A percentile compares a stretch with the other conserved stretches of the same genome.
Conservation (phyloP, 2,797 vertebrate genomes). For the Rhinogobio ventralis region DNA sequence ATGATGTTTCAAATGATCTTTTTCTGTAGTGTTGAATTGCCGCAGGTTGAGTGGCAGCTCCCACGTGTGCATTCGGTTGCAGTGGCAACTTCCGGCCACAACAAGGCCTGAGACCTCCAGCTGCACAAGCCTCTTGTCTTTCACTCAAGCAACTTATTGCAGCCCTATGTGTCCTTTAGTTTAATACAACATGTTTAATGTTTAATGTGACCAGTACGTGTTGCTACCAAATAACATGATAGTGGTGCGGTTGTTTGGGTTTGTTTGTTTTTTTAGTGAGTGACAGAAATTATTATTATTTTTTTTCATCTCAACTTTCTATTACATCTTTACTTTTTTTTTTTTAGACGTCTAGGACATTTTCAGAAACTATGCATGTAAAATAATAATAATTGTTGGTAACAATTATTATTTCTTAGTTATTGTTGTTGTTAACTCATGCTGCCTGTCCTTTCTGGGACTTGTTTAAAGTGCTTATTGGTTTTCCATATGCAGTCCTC, state of each 20-base stretch:
- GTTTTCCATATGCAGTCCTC: constrained; percentile 33
- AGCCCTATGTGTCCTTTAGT: background rate
- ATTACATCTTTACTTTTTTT: too few species aligned
- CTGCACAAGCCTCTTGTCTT: background rate
- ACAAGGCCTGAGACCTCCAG: background rate
- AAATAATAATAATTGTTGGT: background rate
- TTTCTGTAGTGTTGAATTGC: background rate
- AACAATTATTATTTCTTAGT: background rate
- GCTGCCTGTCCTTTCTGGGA: too few species aligned
- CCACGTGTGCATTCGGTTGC: background rate
- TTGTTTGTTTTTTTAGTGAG: background rate
- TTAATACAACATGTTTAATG: background rate
- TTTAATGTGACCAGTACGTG: background rate
- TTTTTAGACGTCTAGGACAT: background rate
- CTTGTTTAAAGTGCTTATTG: background rate
- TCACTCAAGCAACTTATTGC: background rate
- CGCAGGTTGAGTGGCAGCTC: background rate
- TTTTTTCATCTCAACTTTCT: too few species aligned
- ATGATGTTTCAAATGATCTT: background rate
- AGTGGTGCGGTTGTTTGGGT: background rate
- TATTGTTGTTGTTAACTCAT: background rate
- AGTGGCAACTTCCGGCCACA: background rate
- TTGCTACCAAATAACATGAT: background rate
- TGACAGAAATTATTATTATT: too few species aligned
- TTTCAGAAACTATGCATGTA: background rate